phyloP scores from a whole-genome alignment of 2,888 invertebrate species.

The Rhorus exstirpatorius region DNA sequence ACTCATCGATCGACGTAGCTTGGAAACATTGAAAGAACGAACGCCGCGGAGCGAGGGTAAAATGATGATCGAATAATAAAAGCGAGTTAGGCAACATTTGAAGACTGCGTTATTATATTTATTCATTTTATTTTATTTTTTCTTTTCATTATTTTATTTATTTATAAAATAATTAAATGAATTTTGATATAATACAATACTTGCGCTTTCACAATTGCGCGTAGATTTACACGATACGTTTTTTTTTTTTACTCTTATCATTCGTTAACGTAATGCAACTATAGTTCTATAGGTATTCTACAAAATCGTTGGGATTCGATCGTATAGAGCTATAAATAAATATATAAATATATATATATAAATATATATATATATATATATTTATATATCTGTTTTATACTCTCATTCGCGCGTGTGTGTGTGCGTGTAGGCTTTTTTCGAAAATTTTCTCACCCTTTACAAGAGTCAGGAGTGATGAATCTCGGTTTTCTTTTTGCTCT shows the following conservation, averaged over 20 bases:
- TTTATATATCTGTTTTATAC: slow-evolving; percentile 1
- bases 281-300: slow-evolving; percentile 75
- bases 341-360: slow-evolving; percentile 20
- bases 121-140: too few species aligned
- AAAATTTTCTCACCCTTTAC: slow-evolving; percentile 8
- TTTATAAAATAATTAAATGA: slow-evolving; percentile 82
- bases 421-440: slow-evolving; percentile 28
- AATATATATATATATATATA: too few species aligned
- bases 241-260: slow-evolving; percentile 64
- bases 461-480: slow-evolving; percentile 43
- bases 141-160: slow-evolving; percentile 70
- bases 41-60: too few species aligned
- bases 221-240: slow-evolving; percentile 71
- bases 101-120: too few species aligned
- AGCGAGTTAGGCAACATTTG: too few species aligned
- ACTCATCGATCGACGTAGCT: too few species aligned
- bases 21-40: too few species aligned
- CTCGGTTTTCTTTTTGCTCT: background rate
- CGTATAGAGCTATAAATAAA: slow-evolving; percentile 56
- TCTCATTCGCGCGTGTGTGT: background rate
- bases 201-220: slow-evolving; percentile 76
- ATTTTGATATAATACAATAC: slow-evolving; percentile 81
- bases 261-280: slow-evolving; percentile 61
- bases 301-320: slow-evolving; percentile 79
- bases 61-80: too few species aligned